Conservation (phyloP, 2,113 vertebrate species). For the Apistogramma diplotaenia region DNA sequence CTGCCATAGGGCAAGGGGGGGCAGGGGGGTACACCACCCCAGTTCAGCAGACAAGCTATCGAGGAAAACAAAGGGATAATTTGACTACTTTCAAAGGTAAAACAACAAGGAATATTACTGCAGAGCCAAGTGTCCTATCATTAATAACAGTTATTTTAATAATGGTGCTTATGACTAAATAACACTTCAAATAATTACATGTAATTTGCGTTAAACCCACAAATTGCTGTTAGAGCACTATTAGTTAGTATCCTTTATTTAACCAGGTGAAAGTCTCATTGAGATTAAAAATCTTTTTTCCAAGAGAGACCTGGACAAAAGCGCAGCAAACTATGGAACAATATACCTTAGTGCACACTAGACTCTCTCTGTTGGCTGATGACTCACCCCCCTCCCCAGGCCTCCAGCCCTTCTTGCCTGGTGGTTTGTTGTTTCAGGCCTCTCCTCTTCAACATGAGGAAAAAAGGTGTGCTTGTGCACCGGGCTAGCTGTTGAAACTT, state of each 20-base stretch:
- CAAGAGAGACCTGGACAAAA: too few relatives aligned
- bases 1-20: too few relatives aligned
- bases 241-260: too few relatives aligned
- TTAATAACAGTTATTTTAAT: constrained; percentile 9
- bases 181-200: neutral
- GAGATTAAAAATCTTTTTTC: too few relatives aligned
- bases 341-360: constrained; percentile 17
- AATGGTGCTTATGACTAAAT: constrained; percentile 9
- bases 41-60: neutral
- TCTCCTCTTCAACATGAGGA: constrained; percentile 55
- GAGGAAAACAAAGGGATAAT: neutral
- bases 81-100: neutral
- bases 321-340: too few relatives aligned
- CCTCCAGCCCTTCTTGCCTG: constrained; percentile 24
- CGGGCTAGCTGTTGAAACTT: constrained; percentile 63
- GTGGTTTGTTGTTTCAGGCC: constrained; percentile 74
- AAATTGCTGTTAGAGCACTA: neutral
- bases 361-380: constrained; percentile 44
- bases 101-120: neutral
- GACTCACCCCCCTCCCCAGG: constrained; percentile 41
- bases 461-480: constrained; percentile 69
- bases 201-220: constrained; percentile 2
- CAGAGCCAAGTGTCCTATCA: neutral
- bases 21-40: neutral
- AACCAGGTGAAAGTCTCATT: too few relatives aligned